Evolutionary conservation across 2,113 vertebrate species (phyloP), one percentile per base, ranked within the genome.

Genomic region (Callipepla californica): DNA sequence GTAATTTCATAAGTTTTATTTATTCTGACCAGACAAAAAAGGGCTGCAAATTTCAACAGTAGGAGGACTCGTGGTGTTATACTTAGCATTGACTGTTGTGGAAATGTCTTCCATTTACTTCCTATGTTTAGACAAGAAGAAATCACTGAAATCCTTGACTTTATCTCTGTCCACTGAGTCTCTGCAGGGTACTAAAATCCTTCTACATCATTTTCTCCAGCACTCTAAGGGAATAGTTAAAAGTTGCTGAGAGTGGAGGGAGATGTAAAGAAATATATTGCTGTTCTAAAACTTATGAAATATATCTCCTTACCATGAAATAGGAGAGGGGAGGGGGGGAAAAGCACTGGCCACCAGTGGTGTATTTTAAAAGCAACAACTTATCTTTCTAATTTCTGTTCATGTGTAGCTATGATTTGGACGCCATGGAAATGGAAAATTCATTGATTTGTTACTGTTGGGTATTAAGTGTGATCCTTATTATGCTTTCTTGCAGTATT

Each of bases 311-410:
- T 78, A 4, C 3, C 3, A 67, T 5, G 32, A 26, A 2, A 62
- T 42, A 40, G 19, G 38, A 8, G 2, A 9, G 7, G 5, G 6
- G 7, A 4, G 6, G 32, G 22, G 22, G 7, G 0, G 15, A 34
- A 32, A 2, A 53, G 5, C 18, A 9, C 21, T 11, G 90, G 7
- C 4, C 7, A 40, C 44, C 13, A 68, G 11, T 63, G 9, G 11
- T 88, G 1, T 40, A 30, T 77, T 82, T 76, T 82, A 88, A 48
- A 20, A 57, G 51, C 21, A 48, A 8, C 36, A 85, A 3, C 67
- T 85, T 34, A 8, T 50, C 7, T 22, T 78, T 32, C 20, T 63
- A 81, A 13, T 23, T 87, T 85, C 32, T 70, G 15, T 28, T 83
- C 58, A 30, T 2, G 0, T 11, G 20, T 81, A 59, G 26, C 25